Base-by-base conservation (phyloP, 1,140 invertebrate species). In the Anadara kagoshimensis region DNA sequence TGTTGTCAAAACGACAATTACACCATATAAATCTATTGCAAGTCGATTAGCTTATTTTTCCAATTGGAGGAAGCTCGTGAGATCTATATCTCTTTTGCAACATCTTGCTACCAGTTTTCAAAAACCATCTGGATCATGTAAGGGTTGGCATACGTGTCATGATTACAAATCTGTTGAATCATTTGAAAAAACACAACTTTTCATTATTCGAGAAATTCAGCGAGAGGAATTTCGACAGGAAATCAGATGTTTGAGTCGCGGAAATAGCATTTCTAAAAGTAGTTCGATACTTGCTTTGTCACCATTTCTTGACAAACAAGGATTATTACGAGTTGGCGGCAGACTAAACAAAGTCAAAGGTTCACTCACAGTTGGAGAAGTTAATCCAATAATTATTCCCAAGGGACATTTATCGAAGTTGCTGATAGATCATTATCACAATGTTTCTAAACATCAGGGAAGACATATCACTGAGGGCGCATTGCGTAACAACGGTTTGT, bases 341-440 rank as follows among this genome's bases (percentile, higher is more conserved):
- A 45, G 78, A 5, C 14, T 70, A 1, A 76, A 53, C 4, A 24
- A 61, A 7, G 14, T 69, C 7, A 56, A 63, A 67, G 59, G 7
- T 7, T 16, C 47, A 5, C 22, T 73, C 18, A 24, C 62, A 10
- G 51, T 8, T 2, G 12, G 18, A 1, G 53, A 70, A 53, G 76
- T 45, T 29, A 65, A 79, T 61, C 70, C 78, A 14, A 66, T 79
- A 11, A 70, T 79, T 41, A 43, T 79, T 41, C 73, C 71, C 0
- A 54, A 64, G 36, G n/a, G 11, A 20, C 67, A 79, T 63, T 0
- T 76, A 0, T 36, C 74, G 18, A 58, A 45, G 1, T 44, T 79
- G 1, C 45, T 74, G 0, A 45, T 71, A 41, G 18, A 41, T 24
- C 69, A 78, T 47, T 53, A 44, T 24, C 79, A 80, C 61, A 45